phyloP scores from a whole-genome alignment of 2,888 invertebrate species.

The Oscheius myriophilus region DNA sequence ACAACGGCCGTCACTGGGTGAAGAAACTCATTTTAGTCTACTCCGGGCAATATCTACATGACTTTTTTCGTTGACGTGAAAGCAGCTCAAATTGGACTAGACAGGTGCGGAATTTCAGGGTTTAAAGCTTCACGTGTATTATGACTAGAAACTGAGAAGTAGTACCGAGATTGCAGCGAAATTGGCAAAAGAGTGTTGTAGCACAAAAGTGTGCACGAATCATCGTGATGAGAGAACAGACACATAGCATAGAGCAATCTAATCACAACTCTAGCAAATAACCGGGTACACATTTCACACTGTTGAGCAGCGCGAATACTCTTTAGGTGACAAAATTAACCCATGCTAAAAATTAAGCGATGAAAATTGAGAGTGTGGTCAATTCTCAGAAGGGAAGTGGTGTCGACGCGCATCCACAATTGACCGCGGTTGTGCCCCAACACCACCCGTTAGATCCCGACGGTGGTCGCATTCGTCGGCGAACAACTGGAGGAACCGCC shows the following conservation, averaged over 20 bases:
- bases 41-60: not conserved
- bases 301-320: slow-evolving; percentile 12
- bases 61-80: not conserved
- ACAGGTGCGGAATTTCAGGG: too few species aligned
- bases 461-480: slow-evolving; percentile 31
- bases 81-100: not conserved
- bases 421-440: slow-evolving; percentile 4
- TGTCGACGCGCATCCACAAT: slow-evolving; percentile 9
- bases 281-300: slow-evolving; percentile 16
- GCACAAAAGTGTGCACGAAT: not conserved
- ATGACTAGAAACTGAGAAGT: slow-evolving; percentile 23
- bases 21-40: not conserved
- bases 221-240: too few species aligned
- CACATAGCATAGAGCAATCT: slow-evolving; percentile 13
- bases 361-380: slow-evolving; percentile 22
- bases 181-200: slow-evolving; percentile 10
- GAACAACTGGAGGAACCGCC: slow-evolving; percentile 33
- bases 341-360: slow-evolving; percentile 22
- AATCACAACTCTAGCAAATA: slow-evolving; percentile 25
- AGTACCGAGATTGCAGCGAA: slow-evolving; percentile 28
- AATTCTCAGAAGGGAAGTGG: slow-evolving; percentile 13
- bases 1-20: not conserved
- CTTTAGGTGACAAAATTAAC: slow-evolving; percentile 1
- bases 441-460: slow-evolving; percentile 24
- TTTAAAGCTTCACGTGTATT: slow-evolving; percentile 27